These are phyloP conservation scores for Xestia sexstrigata DNA, from an alignment of 2,888 invertebrate species.

Conservation along the genomic window DNA sequence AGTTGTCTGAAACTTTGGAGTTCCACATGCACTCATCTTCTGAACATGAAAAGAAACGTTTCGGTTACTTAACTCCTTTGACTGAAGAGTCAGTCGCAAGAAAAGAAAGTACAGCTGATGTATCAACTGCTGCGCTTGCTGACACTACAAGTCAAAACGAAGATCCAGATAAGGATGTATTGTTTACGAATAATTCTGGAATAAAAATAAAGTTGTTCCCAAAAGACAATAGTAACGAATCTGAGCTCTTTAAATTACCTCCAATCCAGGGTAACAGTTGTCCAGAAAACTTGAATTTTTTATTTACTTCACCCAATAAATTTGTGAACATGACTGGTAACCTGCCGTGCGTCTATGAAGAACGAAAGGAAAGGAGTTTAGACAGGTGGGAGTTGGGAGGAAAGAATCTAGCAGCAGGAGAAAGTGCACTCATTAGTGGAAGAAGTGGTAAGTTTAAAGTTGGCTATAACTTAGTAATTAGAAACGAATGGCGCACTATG, in stretches of 20 bases:
- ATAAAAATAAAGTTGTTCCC: constrained; percentile 76
- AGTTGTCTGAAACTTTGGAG: constrained; percentile 75
- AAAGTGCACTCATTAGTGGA: constrained; percentile 76
- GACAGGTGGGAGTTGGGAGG: constrained; percentile 78
- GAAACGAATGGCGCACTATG: background rate
- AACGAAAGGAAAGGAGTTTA: constrained; percentile 60
- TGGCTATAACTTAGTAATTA: constrained; percentile 16
- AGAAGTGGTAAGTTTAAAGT: constrained; percentile 73
- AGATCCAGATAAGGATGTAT: constrained; percentile 68
- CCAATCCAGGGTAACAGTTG: constrained; percentile 76
- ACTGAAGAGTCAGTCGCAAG: constrained; percentile 83
- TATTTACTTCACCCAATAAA: constrained; percentile 73
- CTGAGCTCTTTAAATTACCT: constrained; percentile 78
- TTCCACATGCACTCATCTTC: constrained; percentile 62
- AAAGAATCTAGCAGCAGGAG: constrained; percentile 81
- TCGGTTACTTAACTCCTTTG: constrained; percentile 80
- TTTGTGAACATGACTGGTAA: constrained; percentile 63
- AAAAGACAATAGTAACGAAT: constrained; percentile 55
- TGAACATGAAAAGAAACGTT: constrained; percentile 69
- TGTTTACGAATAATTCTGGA: constrained; percentile 76
- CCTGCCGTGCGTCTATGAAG: constrained; percentile 70
- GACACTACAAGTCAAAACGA: constrained; percentile 52
- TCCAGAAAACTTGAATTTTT: constrained; percentile 76
- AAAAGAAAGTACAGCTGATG: constrained; percentile 76
- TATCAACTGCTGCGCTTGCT: constrained; percentile 65